Evolutionary conservation across 2,113 vertebrate genomes (phyloP), one percentile per base, ranked within the genome.

Genomic region (Aegithalos caudatus): DNA sequence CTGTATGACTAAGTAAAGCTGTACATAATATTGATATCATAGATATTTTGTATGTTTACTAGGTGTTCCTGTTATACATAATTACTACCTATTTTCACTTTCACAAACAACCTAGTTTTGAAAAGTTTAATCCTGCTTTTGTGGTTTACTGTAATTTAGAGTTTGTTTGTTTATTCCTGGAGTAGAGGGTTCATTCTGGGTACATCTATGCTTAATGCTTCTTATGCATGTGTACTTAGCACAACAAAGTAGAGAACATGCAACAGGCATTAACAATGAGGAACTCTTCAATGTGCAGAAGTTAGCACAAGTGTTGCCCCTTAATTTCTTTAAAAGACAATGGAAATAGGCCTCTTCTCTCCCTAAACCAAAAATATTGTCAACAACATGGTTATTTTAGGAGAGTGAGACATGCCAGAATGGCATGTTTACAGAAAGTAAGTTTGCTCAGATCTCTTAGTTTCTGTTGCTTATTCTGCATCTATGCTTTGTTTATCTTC

Each of bases 351-450:
- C 76, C 47, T 23, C 12, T 78, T 15, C 23, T 78, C 17, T 73
- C 25, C 72, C 53, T 65, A 77, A 91, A 61, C 17, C 4, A 78
- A 92, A 89, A 92, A 82, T 58, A 72, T 28, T 65, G 79, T 94
- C 29, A 87, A 88, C 86, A 62, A 57, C n/a, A 60, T 7, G 1
- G n/a, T 33, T 92, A 93, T 92, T 94, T 94, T 69, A 67, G 81
- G 83, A 95, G 53, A 95, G 44, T 88, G 61, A 97, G 96, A 81
- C 15, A 90, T 66, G 65, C 33, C 77, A 96, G 81, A 91, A 86
- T 8, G 10, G 6, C 40, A 88, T 80, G 50, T 93, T 95, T 94
- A 92, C 42, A 90, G 50, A 48, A 92, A 92, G 77, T 40, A 93
- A 28, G 89, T 90, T 81, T 96, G 56, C 74, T 80, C 47, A 94